A percentile compares a stretch with the other conserved stretches of the same genome.
phyloP scores from a whole-genome alignment of 37 sponge, comb jelly and placozoan species.

The Halichondria panicea region DNA sequence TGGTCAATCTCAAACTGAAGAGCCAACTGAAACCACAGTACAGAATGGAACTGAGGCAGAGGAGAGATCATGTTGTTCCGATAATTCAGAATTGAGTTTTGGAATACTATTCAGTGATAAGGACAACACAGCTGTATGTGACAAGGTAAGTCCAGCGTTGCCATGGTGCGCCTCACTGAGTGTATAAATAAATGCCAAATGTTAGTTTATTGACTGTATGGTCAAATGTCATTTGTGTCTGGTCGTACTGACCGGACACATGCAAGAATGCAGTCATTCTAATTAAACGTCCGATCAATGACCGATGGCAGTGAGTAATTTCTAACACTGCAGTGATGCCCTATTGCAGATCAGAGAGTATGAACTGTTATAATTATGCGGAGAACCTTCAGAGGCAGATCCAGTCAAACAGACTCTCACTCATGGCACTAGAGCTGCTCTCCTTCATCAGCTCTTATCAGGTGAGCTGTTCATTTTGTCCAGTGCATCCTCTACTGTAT shows the following conservation, averaged over 20 bases:
- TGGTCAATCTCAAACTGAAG: conserved; percentile 27
- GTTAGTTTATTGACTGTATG: no score
- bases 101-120: conserved; percentile 88
- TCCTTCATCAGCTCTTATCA: conserved; percentile 66
- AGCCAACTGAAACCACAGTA: no score
- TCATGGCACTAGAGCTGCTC: conserved; percentile 62
- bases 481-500: no score
- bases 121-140: conserved; percentile 80
- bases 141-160: conserved; percentile 57
- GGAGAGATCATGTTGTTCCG: no score
- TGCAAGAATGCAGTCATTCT: no score
- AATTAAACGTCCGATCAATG: no score
- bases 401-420: conserved; percentile 44
- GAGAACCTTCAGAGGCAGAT: conserved; percentile 61
- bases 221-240: no score
- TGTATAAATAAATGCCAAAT: no score
- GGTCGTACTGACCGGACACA: no score
- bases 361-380: conserved; percentile 24
- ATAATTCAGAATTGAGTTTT: conserved; percentile 70
- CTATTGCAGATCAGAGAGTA: conserved; percentile 43
- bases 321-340: no score
- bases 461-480: conserved; percentile 35
- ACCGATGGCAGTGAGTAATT: no score
- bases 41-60: no score
- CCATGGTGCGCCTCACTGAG: not conserved